Percentiles rank a stretch among this genome's conserved stretches.
phyloP scores from a whole-genome alignment of 2,797 vertebrate genomes.

The Premnoplex brunnescens region DNA sequence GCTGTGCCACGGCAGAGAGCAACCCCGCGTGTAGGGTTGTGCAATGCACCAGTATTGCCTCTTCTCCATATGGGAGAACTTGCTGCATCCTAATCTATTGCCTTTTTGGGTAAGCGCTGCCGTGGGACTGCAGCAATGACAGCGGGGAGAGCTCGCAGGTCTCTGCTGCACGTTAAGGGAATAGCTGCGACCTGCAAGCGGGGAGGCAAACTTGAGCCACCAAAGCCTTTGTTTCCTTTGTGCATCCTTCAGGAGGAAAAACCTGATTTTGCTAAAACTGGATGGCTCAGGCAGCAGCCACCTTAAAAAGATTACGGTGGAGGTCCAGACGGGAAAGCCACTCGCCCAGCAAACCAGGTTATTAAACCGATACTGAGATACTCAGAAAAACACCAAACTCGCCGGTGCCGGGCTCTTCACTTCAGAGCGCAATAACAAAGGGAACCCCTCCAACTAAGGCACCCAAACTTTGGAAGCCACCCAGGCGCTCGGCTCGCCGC shows the following conservation, averaged over 20 bases:
- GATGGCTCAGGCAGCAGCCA: background rate
- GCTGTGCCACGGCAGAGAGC: background rate
- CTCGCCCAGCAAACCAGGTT: background rate
- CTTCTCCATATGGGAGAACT: slow-evolving; percentile 34
- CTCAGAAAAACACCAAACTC: background rate
- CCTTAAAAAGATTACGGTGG: background rate
- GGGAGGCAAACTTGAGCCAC: background rate
- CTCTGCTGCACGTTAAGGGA: background rate
- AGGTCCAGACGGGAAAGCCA: background rate
- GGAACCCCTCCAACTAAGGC: background rate
- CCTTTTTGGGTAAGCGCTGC: slow-evolving; percentile 62
- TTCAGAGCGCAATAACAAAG: background rate
- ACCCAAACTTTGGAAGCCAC: slow-evolving; percentile 17
- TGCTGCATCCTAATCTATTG: slow-evolving; percentile 53
- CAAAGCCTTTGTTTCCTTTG: slow-evolving; percentile 37
- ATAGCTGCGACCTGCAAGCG: background rate
- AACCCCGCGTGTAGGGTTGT: slow-evolving; percentile 36
- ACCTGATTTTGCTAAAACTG: background rate
- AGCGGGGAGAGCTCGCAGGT: background rate
- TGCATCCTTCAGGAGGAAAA: background rate
- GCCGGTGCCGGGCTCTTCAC: background rate
- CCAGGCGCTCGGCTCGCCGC: background rate
- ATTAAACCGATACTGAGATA: background rate
- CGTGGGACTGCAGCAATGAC: slow-evolving; percentile 64
- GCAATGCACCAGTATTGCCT: slow-evolving; percentile 73